These are phyloP conservation scores for Dicrurus megarhynchus DNA, from an alignment of 2,113 vertebrate genomes.

Conservation along the genomic window DNA sequence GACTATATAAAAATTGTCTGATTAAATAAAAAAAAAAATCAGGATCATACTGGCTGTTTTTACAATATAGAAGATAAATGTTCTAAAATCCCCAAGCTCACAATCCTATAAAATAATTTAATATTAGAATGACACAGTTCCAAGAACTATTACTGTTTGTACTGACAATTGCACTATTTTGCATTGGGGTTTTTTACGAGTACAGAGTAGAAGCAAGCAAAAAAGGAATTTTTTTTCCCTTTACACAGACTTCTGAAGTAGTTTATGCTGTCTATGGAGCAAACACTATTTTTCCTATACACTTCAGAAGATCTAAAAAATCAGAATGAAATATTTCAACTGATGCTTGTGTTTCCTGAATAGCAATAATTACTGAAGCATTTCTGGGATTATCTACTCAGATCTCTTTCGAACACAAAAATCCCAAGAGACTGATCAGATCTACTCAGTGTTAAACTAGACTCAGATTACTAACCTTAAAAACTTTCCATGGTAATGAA, in stretches of 20 bases:
- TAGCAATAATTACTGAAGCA: neutral
- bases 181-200: neutral
- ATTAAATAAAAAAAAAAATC: neutral
- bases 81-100: neutral
- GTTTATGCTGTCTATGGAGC: neutral
- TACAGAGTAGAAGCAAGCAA: neutral
- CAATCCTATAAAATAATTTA: neutral
- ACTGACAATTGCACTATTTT: neutral
- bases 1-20: neutral
- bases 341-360: neutral
- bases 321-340: neutral
- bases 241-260: neutral
- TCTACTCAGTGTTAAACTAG: neutral
- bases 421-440: neutral
- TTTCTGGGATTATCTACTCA: neutral
- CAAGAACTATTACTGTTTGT: neutral
- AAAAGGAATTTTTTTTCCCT: neutral
- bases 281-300: neutral
- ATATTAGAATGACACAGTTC: neutral
- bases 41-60: neutral
- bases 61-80: neutral
- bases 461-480: neutral
- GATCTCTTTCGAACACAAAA: neutral
- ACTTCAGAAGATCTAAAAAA: neutral
- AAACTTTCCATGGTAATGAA: neutral